phyloP scores from a whole-genome alignment of 35 echinoderm and acorn worm species.

The Lytechinus variegatus region DNA sequence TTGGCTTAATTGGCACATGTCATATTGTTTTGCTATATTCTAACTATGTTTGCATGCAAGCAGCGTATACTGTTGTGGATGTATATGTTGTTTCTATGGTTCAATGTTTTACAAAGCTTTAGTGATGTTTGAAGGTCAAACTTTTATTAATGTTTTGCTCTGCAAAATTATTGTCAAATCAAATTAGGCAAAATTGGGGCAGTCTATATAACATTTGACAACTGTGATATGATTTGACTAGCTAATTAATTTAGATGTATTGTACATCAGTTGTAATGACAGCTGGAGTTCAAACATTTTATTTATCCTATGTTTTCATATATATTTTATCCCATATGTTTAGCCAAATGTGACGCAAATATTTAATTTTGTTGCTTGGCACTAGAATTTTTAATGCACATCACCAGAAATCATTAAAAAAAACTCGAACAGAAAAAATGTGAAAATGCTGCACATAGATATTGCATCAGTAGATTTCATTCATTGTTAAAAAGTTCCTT shows the following conservation, averaged over 20 bases:
- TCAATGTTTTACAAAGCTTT: neutral
- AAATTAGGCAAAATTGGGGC: neutral
- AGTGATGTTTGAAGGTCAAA: neutral
- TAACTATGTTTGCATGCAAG: neutral
- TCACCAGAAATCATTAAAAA: no score
- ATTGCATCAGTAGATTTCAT: no score
- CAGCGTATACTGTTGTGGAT: neutral
- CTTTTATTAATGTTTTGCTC: neutral
- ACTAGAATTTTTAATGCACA: no score
- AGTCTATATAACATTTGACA: neutral
- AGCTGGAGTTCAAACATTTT: no score
- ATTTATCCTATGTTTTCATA: no score
- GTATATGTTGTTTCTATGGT: neutral
- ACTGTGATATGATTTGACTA: neutral
- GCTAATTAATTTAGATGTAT: neutral
- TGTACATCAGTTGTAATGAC: neutral
- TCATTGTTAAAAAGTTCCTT: no score
- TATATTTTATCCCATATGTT: no score
- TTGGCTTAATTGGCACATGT: neutral
- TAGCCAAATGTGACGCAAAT: no score
- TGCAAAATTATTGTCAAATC: neutral
- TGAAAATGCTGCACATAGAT: no score
- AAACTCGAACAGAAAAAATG: no score
- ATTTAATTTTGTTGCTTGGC: no score
- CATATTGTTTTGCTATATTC: neutral